Evolutionary conservation across 1,140 invertebrate species (phyloP), one percentile per base, ranked within the genome.

Genomic region (Diachasmimorpha longicaudata): DNA sequence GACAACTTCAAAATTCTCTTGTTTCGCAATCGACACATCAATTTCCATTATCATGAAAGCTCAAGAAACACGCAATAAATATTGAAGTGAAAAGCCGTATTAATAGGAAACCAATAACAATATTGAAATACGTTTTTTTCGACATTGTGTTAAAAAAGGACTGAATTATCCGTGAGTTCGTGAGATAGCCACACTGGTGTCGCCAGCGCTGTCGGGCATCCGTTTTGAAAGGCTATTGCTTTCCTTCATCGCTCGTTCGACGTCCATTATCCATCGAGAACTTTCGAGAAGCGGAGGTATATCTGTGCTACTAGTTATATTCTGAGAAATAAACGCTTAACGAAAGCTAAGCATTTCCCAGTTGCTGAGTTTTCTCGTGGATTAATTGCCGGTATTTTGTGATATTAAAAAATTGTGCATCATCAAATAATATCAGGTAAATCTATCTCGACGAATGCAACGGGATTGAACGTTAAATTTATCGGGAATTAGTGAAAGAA

Each of bases 221-320:
- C 58, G 23, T 31, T 63, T 63, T 25, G 21, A 31, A 63, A 63
- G 23, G 23, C 58, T 2, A 63, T 63, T 63, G 23, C 21, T 63
- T 13, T 31, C 11, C 14, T 55, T 63, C 14, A 25, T 9, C 19
- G 11, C 19, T 11, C 58, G 9, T 25, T 63, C 19, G 58, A 63
- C 58, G 58, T 63, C 58, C 58, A 63, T 63, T 63, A 63, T 63
- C 23, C 58, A 63, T 25, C 58, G 58, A 19, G 58, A 63, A 63
- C 19, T 25, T 63, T 63, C 58, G 58, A 63, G 58, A 63, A 63
- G 31, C 58, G 58, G 58, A 25, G 19, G 58, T 63, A 25, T 63
- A 63, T 11, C 58, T 63, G 58, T 13, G 31, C 58, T 63, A 1
- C 21, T 13, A 63, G 23, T 63, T 23, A 23, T 63, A 25, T 63